Percentiles rank a stretch among this genome's conserved stretches.
Evolutionary conservation across 2,797 vertebrate species (phyloP).

Genomic region (Pangasius macronema): DNA sequence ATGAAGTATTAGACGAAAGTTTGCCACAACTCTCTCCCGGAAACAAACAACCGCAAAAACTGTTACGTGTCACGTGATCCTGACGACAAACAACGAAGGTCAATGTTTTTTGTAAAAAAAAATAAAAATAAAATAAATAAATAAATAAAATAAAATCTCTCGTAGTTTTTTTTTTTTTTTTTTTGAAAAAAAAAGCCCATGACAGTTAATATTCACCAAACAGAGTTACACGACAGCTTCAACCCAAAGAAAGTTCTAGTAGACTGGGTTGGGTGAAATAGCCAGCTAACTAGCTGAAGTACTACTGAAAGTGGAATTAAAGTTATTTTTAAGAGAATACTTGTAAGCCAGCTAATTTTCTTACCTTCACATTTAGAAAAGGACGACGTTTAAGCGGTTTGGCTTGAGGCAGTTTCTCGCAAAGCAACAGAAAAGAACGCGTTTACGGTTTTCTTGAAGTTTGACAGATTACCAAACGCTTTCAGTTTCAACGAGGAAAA

Average conservation of each 20-base stretch:
- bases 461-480: not conserved
- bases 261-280: not conserved
- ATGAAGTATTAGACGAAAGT: not conserved
- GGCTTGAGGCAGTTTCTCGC: not conserved
- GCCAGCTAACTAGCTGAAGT: not conserved
- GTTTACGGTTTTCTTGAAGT: not conserved
- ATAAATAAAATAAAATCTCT: too few species aligned
- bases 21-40: not conserved
- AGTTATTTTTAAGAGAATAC: not conserved
- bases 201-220: too few species aligned
- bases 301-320: not conserved
- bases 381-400: not conserved
- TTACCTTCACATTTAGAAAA: constrained; percentile 23
- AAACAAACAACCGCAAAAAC: not conserved
- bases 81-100: not conserved
- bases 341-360: not conserved
- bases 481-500: not conserved
- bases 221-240: not conserved
- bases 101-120: too few species aligned
- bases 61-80: not conserved
- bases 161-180: not conserved
- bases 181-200: not conserved
- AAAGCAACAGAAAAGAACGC: not conserved
- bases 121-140: too few species aligned
- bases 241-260: not conserved